Conservation (phyloP, 2,797 vertebrate genomes). For the Limosa lapponica region DNA sequence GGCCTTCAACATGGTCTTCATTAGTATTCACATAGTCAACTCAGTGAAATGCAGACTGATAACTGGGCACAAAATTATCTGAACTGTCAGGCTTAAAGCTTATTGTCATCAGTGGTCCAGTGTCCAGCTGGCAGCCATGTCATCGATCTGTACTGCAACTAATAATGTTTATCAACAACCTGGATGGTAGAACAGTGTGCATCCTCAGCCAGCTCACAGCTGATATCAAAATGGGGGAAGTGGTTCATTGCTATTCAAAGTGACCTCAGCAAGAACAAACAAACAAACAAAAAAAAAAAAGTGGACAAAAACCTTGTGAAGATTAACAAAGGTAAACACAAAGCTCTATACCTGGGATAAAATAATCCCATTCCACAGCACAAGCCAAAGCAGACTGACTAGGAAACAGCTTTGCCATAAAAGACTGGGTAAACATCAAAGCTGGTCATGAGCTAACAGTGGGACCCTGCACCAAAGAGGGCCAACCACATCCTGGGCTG, state of each 20-base stretch:
- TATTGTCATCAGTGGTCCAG: not conserved
- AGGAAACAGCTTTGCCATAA: not conserved
- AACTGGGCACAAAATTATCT: not conserved
- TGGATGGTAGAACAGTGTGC: not conserved
- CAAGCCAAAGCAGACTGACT: not conserved
- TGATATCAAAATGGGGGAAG: not conserved
- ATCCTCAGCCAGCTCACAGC: not conserved
- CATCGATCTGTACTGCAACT: not conserved
- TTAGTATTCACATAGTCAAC: not conserved
- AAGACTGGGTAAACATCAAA: not conserved
- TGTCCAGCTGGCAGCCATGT: not conserved
- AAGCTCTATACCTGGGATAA: not conserved
- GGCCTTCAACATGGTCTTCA: not conserved
- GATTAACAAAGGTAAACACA: not conserved
- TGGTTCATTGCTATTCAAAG: not conserved
- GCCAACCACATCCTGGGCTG: not conserved
- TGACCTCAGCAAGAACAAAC: not conserved
- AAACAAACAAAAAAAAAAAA: not conserved
- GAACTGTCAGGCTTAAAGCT: not conserved
- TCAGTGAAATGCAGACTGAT: not conserved
- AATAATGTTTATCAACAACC: not conserved
- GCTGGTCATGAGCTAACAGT: not conserved
- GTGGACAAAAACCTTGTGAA: not conserved
- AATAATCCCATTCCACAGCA: not conserved
- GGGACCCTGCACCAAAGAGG: not conserved